Base-by-base conservation (phyloP, 92 coral and sea anemone genomes). In the Epizoanthus rinbou region DNA sequence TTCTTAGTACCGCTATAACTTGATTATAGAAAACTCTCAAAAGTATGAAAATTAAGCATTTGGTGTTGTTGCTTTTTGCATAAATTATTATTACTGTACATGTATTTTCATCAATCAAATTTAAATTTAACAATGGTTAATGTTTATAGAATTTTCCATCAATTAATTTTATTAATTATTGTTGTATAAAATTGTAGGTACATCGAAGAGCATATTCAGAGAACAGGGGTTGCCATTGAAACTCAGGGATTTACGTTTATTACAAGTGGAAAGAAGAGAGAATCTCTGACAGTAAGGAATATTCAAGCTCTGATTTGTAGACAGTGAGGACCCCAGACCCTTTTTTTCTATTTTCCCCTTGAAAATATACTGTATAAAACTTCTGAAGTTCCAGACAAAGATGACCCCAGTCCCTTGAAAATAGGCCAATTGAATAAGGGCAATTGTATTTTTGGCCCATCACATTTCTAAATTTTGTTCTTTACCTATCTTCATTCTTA, bases 221-320 rank as follows among this genome's bases (percentile, higher is more conserved):
- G 90, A 84, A 97, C 99, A 37, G 99, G 99, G 13, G 99, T 97
- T 83, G 99, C 99, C 28, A 94, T 97, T 41, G 99, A 97, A 83
- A 97, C 99, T 39, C 99, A 97, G 69, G 99, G 99, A 50, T 94
- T 97, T 62, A 97, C 99, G 16, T 95, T 97, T 65, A 92, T 97
- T 24, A 97, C 99, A 50, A 97, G 99, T 87, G 99, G 99, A 8
- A 91, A 90, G 84, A 97, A 94, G 69, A 81, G 99, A 35, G 99
- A 97, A 70, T 97, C 99, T 2, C 76, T 97, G 47, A 97, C 98
- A 64, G 99, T 97, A 74, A 85, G 92, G 67, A 10, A 35, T 7
- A 6, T 31, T 41, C 33, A 8, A 11, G 14, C 3, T 8, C 6
- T 64, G 6, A 16, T 37, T 52, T 16, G 25, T 23, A 75, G 58